Conservation (phyloP, 2,888 invertebrate species). For the Himalopsyche tibetana region DNA sequence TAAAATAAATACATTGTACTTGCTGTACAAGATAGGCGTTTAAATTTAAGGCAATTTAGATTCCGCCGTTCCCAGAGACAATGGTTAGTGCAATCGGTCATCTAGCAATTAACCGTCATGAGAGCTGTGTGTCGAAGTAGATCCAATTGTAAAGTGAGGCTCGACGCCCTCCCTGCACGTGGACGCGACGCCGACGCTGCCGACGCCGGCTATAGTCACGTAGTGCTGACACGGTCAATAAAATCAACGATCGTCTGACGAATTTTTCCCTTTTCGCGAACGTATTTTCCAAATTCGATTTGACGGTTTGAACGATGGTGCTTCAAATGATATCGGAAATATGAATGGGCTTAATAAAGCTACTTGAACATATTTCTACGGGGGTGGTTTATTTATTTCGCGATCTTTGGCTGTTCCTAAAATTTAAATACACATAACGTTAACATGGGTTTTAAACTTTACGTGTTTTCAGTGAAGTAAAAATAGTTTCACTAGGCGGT, state of each 20-base stretch:
- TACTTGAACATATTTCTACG: neutral
- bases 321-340: slow-evolving; percentile 21
- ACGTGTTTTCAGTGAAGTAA: too few relatives aligned
- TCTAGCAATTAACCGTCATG: neutral
- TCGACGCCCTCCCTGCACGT: neutral
- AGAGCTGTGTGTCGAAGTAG: neutral
- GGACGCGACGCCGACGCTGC: slow-evolving; percentile 12
- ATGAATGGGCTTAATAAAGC: slow-evolving; percentile 21
- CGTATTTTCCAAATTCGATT: slow-evolving; percentile 11
- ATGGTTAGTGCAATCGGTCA: neutral
- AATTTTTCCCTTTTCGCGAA: slow-evolving; percentile 20
- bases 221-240: slow-evolving; percentile 26
- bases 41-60: too few relatives aligned
- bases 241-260: slow-evolving; percentile 30
- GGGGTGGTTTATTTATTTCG: neutral
- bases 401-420: neutral
- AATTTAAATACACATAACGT: neutral
- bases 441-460: too few relatives aligned
- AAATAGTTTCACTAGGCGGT: too few relatives aligned
- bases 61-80: neutral
- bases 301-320: slow-evolving; percentile 18
- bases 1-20: too few relatives aligned
- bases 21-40: too few relatives aligned
- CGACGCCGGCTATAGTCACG: slow-evolving; percentile 33
- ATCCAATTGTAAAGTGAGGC: slow-evolving; percentile 5